Conservation (phyloP, 2,797 vertebrate genomes). For the Chaetodon trifasciatus region DNA sequence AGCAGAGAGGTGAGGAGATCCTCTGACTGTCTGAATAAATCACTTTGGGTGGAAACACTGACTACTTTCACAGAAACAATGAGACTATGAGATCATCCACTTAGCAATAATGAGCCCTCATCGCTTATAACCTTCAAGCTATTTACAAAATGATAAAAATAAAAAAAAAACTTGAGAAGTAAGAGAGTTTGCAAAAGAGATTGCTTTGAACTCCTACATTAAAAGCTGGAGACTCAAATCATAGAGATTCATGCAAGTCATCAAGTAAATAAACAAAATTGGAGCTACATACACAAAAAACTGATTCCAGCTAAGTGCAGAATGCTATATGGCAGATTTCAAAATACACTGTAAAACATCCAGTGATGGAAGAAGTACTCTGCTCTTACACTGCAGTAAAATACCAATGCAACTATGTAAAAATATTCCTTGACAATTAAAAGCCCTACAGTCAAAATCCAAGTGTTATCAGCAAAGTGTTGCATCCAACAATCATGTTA, state of each 20-base stretch:
- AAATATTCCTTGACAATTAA: background rate
- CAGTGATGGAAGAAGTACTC: background rate
- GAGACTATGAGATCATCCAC: constrained; percentile 2
- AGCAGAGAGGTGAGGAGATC: constrained; percentile 22
- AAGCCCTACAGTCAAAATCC: background rate
- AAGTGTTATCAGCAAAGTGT: background rate
- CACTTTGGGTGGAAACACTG: constrained; percentile 20
- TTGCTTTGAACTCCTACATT: background rate
- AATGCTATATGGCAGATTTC: background rate
- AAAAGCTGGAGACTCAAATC: background rate
- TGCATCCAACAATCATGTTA: background rate
- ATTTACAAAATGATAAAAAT: constrained; percentile 5
- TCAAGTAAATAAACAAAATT: background rate
- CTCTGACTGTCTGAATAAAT: constrained; percentile 15
- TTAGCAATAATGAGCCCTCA: background rate
- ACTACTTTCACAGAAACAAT: constrained; percentile 15
- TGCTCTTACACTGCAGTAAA: background rate
- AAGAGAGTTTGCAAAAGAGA: background rate
- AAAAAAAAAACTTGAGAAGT: no score
- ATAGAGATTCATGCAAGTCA: background rate
- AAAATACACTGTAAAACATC: background rate
- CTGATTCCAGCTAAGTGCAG: background rate
- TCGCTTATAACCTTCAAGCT: constrained; percentile 3
- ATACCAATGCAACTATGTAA: background rate
- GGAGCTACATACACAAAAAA: background rate